Evolutionary conservation across 2,888 invertebrate species (phyloP).

Genomic region (Lithosia quadra): DNA sequence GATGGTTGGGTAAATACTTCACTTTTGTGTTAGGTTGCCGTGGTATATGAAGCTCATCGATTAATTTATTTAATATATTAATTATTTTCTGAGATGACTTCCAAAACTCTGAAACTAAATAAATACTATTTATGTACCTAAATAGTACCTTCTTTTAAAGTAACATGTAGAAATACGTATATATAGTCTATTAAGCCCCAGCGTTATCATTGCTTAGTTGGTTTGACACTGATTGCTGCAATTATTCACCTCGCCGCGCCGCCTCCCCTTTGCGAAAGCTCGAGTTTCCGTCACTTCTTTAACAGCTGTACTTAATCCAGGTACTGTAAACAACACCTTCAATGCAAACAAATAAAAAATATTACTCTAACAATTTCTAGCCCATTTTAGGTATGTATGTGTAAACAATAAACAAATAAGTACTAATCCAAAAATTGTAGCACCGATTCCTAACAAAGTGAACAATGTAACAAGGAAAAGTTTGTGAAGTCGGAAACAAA

Average conservation of each 20-base stretch:
- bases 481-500: constrained; percentile 72
- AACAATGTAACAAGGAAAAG: constrained; percentile 72
- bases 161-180: too few species aligned
- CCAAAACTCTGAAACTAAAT: not conserved
- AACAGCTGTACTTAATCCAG: constrained; percentile 66
- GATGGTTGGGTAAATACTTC: not conserved
- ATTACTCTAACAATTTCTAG: constrained; percentile 54
- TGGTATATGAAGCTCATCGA: not conserved
- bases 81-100: not conserved
- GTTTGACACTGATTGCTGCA: constrained; percentile 76
- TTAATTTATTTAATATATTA: not conserved
- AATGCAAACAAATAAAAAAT: constrained; percentile 46
- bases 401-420: constrained; percentile 64
- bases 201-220: constrained; percentile 66
- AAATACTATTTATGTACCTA: not conserved
- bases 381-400: constrained; percentile 51
- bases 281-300: constrained; percentile 61
- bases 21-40: not conserved
- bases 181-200: constrained; percentile 55
- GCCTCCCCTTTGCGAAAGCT: constrained; percentile 62
- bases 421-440: constrained; percentile 67
- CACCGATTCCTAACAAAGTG: constrained; percentile 67
- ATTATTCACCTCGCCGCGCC: constrained; percentile 80
- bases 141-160: too few species aligned
- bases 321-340: constrained; percentile 48